Conservation (phyloP, 2,113 vertebrate genomes). For the Microtus ochrogaster region DNA sequence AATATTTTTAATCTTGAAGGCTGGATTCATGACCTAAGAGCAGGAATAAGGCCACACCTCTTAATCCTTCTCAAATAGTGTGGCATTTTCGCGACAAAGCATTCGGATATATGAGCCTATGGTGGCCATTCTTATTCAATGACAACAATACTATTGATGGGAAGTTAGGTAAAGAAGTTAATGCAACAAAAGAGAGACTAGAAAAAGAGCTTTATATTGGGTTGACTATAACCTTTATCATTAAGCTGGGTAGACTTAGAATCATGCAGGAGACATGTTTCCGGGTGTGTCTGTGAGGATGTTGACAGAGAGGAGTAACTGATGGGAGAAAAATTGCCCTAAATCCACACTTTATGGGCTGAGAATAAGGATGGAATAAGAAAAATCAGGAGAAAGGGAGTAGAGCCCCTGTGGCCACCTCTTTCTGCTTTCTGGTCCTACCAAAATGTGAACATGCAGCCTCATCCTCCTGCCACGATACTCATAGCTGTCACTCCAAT, state of each 20-base stretch:
- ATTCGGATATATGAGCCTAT: neutral
- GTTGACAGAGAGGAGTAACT: neutral
- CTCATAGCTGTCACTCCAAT: neutral
- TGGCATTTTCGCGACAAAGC: too few relatives aligned
- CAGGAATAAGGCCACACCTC: neutral
- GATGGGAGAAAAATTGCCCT: neutral
- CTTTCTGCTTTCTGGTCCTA: neutral
- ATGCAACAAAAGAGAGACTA: neutral
- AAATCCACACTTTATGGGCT: neutral
- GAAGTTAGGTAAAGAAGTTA: neutral
- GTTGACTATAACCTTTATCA: neutral
- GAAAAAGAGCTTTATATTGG: neutral
- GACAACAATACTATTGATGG: neutral
- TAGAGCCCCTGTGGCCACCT: too few relatives aligned
- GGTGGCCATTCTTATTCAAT: neutral
- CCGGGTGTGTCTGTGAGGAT: neutral
- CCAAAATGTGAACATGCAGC: neutral
- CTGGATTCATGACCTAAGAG: neutral
- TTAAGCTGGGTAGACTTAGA: neutral
- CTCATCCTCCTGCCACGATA: neutral
- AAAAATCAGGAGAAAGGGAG: neutral
- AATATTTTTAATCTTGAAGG: neutral
- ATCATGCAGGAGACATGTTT: neutral
- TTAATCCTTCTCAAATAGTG: neutral
- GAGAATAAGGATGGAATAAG: neutral